Conservation (phyloP, 2,888 invertebrate species). For the Aleiodes testaceus region DNA sequence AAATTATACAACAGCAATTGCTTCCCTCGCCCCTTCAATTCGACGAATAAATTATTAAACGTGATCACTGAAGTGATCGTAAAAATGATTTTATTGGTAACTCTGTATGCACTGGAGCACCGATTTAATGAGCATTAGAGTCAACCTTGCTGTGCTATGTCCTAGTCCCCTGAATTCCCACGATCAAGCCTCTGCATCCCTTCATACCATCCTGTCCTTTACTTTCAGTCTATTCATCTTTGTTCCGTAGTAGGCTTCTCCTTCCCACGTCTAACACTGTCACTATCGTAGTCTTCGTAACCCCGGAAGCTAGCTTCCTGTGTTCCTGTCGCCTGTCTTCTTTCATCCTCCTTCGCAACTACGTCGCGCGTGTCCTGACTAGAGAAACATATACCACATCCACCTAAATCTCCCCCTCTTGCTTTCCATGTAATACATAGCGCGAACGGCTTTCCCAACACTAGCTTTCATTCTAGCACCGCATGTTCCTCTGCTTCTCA, state of each 20-base stretch:
- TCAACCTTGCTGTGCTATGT: conserved; percentile 20
- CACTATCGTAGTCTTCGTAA: conserved; percentile 36
- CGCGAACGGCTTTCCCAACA: conserved; percentile 28
- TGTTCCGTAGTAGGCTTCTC: not conserved
- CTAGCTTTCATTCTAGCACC: conserved; percentile 38
- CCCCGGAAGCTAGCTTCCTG: conserved; percentile 39
- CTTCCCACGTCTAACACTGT: conserved; percentile 21
- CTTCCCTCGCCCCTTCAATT: not conserved
- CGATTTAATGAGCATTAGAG: conserved; percentile 59
- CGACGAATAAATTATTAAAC: conserved; percentile 39
- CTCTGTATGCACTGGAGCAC: conserved; percentile 64
- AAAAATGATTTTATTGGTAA: conserved; percentile 67
- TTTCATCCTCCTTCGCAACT: conserved; percentile 68
- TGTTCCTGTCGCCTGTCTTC: conserved; percentile 31
- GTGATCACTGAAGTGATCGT: conserved; percentile 66
- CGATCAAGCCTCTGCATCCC: conserved; percentile 39
- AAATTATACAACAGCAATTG: not conserved
- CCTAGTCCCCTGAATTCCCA: conserved; percentile 34
- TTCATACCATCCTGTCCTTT: conserved; percentile 4
- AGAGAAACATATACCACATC: conserved; percentile 66
- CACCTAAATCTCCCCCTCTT: conserved; percentile 47
- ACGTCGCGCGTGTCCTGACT: conserved; percentile 71
- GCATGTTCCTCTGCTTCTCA: conserved; percentile 36
- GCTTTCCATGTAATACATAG: conserved; percentile 18
- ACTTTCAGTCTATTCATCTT: conserved; percentile 21